A percentile compares a stretch with the other conserved stretches of the same genome.
Conservation (phyloP, 2,888 invertebrate genomes). For the Macrophya annulata region DNA sequence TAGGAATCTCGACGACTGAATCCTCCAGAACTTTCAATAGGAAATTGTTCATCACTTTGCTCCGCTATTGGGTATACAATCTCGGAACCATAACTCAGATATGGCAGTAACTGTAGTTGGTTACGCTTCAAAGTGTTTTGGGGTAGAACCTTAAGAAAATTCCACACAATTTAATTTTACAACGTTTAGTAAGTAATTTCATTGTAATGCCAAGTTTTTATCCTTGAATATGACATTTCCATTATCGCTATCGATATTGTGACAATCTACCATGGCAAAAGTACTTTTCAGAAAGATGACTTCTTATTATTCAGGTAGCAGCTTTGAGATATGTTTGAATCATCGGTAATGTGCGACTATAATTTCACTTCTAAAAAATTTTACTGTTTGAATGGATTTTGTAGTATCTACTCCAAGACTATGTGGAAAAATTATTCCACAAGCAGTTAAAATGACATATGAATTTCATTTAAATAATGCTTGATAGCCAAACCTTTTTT, state of each 20-base stretch:
- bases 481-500: slow-evolving; percentile 70
- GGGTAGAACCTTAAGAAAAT: slow-evolving; percentile 70
- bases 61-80: slow-evolving; percentile 93
- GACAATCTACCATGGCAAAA: too few relatives aligned
- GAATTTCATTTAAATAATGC: not conserved
- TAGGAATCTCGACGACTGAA: slow-evolving; percentile 71
- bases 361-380: too few relatives aligned
- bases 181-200: not conserved
- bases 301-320: too few relatives aligned
- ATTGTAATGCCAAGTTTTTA: not conserved
- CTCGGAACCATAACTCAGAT: slow-evolving; percentile 86
- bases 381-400: too few relatives aligned
- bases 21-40: slow-evolving; percentile 74
- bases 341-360: not conserved
- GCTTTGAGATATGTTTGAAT: not conserved
- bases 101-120: slow-evolving; percentile 75
- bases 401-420: not conserved
- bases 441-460: not conserved
- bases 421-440: not conserved
- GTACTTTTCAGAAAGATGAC: too few relatives aligned
- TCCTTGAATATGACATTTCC: not conserved
- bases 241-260: too few relatives aligned
- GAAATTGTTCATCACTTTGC: slow-evolving; percentile 88
- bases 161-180: not conserved
- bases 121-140: slow-evolving; percentile 77